phyloP scores from a whole-genome alignment of 1,140 invertebrate species.

The Eumaeus atala region DNA sequence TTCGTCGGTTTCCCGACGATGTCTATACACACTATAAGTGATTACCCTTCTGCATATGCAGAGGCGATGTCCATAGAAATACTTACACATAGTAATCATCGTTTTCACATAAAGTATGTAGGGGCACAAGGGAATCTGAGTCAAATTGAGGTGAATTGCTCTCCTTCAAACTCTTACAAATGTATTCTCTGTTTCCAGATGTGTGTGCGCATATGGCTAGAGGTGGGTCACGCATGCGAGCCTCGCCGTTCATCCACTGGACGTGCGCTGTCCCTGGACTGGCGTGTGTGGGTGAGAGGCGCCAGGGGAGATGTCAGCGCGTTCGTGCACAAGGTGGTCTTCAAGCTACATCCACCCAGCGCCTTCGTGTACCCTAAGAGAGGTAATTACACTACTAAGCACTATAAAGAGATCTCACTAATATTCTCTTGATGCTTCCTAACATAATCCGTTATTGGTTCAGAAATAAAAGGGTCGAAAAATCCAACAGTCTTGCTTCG shows the following conservation, averaged over 20 bases:
- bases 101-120: too few relatives aligned
- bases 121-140: too few relatives aligned
- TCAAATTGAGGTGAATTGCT: too few relatives aligned
- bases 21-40: too few relatives aligned
- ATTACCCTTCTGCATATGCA: too few relatives aligned
- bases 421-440: too few relatives aligned
- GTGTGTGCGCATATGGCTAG: constrained; percentile 66
- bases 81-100: too few relatives aligned
- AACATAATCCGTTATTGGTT: too few relatives aligned
- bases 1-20: too few relatives aligned
- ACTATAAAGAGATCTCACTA: too few relatives aligned
- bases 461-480: not conserved
- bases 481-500: not conserved
- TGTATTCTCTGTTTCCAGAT: constrained; percentile 38
- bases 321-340: constrained; percentile 65
- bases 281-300: constrained; percentile 62
- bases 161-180: not conserved
- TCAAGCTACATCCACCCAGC: constrained; percentile 50
- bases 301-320: constrained; percentile 52
- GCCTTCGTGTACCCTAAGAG: constrained; percentile 63
- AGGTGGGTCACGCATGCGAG: constrained; percentile 61
- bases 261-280: constrained; percentile 54
- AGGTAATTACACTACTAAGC: constrained; percentile 34
- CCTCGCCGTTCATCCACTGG: constrained; percentile 47
- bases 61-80: too few relatives aligned